Conservation (phyloP, 2,113 vertebrate species). For the human (Homo sapiens) region DNA sequence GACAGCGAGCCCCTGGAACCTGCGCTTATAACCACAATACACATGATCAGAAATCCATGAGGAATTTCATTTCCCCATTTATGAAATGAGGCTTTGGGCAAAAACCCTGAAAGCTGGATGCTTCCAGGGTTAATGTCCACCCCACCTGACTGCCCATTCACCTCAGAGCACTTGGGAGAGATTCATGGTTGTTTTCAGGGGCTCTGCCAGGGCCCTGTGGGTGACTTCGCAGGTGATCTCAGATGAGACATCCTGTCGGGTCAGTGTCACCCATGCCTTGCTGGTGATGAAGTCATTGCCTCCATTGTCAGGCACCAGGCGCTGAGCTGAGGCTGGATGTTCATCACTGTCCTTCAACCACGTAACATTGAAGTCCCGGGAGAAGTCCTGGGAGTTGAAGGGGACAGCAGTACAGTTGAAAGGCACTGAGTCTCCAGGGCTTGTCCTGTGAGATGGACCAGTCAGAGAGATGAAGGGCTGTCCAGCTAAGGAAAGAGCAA, state of each 20-base stretch:
- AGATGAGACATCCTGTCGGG: neutral
- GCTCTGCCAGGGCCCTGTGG: neutral
- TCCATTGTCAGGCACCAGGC: neutral
- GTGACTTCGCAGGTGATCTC: neutral
- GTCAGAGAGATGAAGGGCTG: constrained; percentile 18
- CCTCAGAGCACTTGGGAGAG: constrained; percentile 41
- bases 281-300: neutral
- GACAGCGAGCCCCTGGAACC: neutral
- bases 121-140: neutral
- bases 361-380: neutral
- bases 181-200: neutral
- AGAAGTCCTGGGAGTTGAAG: constrained; percentile 11
- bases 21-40: too few species aligned
- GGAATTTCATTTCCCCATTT: neutral
- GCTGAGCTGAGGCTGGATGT: neutral
- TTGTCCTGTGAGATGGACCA: neutral
- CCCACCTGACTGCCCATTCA: neutral
- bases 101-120: neutral
- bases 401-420: constrained; percentile 42
- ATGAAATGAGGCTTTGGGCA: neutral
- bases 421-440: neutral
- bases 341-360: constrained; percentile 51
- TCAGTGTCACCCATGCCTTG: constrained; percentile 19
- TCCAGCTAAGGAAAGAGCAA: neutral
- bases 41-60: neutral